Conservation (phyloP, 64 coral and sea anemone species). For the Anthopleura sola region DNA sequence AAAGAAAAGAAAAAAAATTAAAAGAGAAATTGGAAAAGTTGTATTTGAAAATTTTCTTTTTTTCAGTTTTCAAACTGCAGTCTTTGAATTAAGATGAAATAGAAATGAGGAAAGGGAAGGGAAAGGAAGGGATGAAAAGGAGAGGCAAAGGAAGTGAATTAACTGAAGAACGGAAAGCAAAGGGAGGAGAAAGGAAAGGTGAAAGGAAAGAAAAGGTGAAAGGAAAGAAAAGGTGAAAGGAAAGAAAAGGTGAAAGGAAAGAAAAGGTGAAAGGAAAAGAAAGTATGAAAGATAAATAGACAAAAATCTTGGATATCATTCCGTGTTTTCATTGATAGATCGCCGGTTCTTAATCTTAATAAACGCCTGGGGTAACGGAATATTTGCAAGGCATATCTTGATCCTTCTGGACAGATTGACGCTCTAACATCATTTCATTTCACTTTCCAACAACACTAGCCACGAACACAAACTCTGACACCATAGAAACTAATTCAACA, state of each 20-base stretch:
- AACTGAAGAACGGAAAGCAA: background rate
- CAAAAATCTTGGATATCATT: background rate
- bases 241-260: no score
- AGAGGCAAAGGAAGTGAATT: background rate
- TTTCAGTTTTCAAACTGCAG: no score
- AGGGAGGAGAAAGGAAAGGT: no score
- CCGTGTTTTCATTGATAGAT: background rate
- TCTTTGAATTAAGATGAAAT: no score
- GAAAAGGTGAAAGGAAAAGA: background rate
- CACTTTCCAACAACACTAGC: background rate
- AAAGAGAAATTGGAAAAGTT: no score
- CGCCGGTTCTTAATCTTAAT: background rate
- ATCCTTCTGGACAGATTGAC: background rate
- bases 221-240: no score
- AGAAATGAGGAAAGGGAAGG: no score
- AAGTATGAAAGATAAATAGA: background rate
- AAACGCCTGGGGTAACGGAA: background rate
- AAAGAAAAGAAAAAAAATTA: no score
- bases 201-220: no score
- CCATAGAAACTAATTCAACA: background rate
- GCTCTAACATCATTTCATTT: background rate
- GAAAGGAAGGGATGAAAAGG: background rate
- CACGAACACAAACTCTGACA: background rate
- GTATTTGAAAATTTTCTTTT: no score
- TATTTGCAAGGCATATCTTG: background rate